Conservation (phyloP, 2,797 vertebrate species). For the Petrocephalus schoutedeni region DNA sequence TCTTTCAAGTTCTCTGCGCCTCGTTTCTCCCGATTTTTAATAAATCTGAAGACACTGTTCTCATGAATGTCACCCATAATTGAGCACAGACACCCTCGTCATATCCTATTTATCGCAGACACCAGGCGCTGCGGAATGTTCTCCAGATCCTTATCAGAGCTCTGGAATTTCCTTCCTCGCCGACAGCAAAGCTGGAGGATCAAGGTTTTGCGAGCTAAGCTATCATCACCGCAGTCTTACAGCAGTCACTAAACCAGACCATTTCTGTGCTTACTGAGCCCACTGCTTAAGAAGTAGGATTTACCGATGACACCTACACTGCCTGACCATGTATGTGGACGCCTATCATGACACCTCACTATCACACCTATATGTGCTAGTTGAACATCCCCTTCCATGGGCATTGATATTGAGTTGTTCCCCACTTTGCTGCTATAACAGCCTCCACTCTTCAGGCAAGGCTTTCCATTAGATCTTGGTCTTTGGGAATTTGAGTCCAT, state of each 20-base stretch:
- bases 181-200: not conserved
- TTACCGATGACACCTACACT: not conserved
- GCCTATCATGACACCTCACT: not conserved
- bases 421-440: not conserved
- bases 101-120: slow-evolving; percentile 24
- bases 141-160: slow-evolving; percentile 37
- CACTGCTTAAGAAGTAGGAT: not conserved
- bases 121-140: slow-evolving; percentile 27
- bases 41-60: not conserved
- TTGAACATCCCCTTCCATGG: not conserved
- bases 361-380: not conserved
- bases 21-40: not conserved
- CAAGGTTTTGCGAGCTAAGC: not conserved
- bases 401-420: not conserved
- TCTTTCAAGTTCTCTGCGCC: not conserved
- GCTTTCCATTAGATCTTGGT: not conserved
- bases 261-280: not conserved
- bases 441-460: not conserved
- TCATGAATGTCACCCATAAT: not conserved
- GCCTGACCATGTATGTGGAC: not conserved
- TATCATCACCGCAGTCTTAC: not conserved
- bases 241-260: not conserved
- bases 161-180: slow-evolving; percentile 39
- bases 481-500: not conserved
- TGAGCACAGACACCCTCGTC: not conserved